phyloP scores from a whole-genome alignment of 2,797 vertebrate genomes.

The Scolopax rusticola region DNA sequence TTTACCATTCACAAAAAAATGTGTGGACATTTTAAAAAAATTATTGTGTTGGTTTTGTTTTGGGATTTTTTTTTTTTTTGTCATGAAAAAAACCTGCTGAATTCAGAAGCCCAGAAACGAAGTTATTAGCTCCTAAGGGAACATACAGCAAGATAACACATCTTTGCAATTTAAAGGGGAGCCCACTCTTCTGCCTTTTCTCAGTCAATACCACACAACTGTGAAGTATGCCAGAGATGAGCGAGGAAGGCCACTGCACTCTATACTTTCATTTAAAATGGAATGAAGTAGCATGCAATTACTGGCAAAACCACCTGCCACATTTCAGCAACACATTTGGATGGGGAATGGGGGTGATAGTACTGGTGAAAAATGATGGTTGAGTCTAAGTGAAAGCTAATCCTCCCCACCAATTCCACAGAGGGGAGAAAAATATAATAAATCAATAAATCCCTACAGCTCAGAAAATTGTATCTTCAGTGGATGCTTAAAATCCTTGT shows the following conservation, averaged over 20 bases:
- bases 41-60: not conserved
- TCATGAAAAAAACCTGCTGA: not conserved
- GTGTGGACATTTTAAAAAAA: not conserved
- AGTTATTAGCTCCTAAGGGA: slow-evolving; percentile 27
- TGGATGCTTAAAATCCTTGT: slow-evolving; percentile 17
- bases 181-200: not conserved
- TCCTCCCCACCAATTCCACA: not conserved
- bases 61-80: not conserved
- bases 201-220: not conserved
- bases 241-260: slow-evolving; percentile 12
- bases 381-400: slow-evolving; percentile 48
- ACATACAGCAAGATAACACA: not conserved
- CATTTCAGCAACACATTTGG: slow-evolving; percentile 43
- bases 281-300: slow-evolving; percentile 55
- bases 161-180: slow-evolving; percentile 29
- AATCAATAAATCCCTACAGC: slow-evolving; percentile 53
- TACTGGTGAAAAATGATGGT: slow-evolving; percentile 1
- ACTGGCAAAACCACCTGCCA: slow-evolving; percentile 41
- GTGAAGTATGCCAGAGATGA: not conserved
- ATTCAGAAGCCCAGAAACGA: not conserved
- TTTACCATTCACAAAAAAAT: not conserved
- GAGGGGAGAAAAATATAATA: slow-evolving; percentile 27
- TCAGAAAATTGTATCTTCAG: slow-evolving; percentile 54
- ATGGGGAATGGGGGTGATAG: not conserved
- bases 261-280: slow-evolving; percentile 26